These are phyloP conservation scores for Cynopterus brachyotis DNA, from an alignment of 2,113 vertebrate genomes.

Conservation along the genomic window DNA sequence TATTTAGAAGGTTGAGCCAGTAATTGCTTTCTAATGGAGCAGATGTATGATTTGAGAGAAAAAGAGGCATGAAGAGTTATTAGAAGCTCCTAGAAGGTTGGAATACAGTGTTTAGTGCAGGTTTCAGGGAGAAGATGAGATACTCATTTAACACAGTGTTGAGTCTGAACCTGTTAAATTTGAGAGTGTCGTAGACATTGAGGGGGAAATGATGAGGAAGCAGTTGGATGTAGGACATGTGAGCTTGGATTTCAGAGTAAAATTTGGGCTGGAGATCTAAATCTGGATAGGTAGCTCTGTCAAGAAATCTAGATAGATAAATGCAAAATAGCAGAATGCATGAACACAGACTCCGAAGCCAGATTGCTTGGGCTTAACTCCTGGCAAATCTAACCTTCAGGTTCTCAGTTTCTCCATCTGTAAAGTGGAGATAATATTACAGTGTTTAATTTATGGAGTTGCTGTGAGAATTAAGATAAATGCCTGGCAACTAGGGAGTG, in stretches of 20 bases:
- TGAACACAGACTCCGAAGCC: neutral
- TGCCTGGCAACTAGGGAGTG: neutral
- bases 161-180: neutral
- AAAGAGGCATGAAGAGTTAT: neutral
- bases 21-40: neutral
- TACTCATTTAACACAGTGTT: neutral
- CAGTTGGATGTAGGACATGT: neutral
- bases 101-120: neutral
- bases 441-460: neutral
- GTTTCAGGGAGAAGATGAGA: neutral
- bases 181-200: neutral
- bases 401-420: neutral
- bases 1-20: neutral
- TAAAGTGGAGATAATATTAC: neutral
- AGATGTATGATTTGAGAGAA: neutral
- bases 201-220: neutral
- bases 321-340: neutral
- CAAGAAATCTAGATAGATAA: neutral
- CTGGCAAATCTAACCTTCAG: neutral
- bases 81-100: neutral
- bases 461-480: neutral
- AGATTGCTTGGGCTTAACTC: neutral
- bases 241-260: neutral
- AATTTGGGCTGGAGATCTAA: neutral
- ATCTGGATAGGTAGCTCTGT: neutral